phyloP scores from a whole-genome alignment of 1,140 invertebrate species.

The Zaprionus tsacasi region DNA sequence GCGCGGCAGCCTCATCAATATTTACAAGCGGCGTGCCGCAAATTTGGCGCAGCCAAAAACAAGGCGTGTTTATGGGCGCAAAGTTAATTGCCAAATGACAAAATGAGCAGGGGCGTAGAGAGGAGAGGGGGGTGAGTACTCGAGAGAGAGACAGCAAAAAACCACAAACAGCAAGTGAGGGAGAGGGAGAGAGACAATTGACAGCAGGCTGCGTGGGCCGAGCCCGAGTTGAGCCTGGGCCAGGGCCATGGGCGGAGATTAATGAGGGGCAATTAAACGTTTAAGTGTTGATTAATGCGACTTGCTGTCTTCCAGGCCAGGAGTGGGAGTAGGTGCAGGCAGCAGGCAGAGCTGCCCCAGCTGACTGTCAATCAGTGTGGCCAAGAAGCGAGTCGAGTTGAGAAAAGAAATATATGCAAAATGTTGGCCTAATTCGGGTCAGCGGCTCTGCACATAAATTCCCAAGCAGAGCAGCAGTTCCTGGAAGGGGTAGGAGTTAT shows the following conservation, averaged over 20 bases:
- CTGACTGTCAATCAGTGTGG: conserved; percentile 46
- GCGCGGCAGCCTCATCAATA: conserved; percentile 69
- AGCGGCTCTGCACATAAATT: conserved; percentile 64
- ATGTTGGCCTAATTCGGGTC: conserved; percentile 55
- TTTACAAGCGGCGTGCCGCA: conserved; percentile 77
- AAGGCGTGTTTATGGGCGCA: conserved; percentile 53
- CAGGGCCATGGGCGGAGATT: conserved; percentile 59
- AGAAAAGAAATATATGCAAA: conserved; percentile 45
- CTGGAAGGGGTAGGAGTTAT: background rate
- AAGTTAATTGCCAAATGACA: conserved; percentile 82
- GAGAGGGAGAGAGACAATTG: conserved; percentile 36
- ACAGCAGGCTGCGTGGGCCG: conserved; percentile 39
- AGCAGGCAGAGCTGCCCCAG: conserved; percentile 14
- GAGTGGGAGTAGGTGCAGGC: background rate
- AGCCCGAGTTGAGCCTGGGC: conserved; percentile 18
- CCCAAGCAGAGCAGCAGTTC: conserved; percentile 19
- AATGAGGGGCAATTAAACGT: conserved; percentile 81
- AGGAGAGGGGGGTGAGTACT: background rate
- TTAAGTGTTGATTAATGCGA: conserved; percentile 83
- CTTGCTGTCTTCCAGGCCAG: conserved; percentile 53
- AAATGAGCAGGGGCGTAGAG: conserved; percentile 66
- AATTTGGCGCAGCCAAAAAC: conserved; percentile 61
- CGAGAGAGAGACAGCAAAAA: conserved; percentile 24
- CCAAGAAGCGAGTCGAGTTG: conserved; percentile 14
- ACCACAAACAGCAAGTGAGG: conserved; percentile 32